These are phyloP conservation scores for Sebastes nivosus DNA, from an alignment of 2,797 vertebrate species.

Conservation along the genomic window DNA sequence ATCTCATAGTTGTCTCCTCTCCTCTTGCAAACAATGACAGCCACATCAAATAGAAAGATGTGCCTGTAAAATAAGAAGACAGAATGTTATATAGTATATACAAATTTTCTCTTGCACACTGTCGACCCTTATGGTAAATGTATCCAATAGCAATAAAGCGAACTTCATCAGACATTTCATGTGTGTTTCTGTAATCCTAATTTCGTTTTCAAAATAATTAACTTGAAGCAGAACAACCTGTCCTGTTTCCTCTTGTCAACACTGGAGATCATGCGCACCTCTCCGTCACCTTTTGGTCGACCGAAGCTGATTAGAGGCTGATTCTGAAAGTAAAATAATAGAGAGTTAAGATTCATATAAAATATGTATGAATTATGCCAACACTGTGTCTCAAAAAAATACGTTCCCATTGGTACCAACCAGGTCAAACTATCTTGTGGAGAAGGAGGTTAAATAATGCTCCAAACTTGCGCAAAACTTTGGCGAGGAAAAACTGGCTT, in stretches of 20 bases:
- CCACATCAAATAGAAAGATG: constrained; percentile 94
- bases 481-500: too few relatives aligned
- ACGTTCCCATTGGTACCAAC: too few relatives aligned
- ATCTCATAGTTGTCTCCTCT: constrained; percentile 96
- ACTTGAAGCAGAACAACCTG: constrained; percentile 82
- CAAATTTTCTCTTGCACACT: background rate
- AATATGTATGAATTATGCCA: background rate
- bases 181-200: background rate
- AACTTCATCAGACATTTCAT: background rate
- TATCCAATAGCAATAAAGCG: background rate
- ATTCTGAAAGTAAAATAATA: constrained; percentile 79
- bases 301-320: constrained; percentile 88
- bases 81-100: background rate
- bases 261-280: constrained; percentile 87
- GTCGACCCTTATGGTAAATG: background rate
- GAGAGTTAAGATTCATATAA: background rate
- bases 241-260: constrained; percentile 92
- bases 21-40: constrained; percentile 92
- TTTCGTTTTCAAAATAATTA: background rate
- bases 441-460: rapidly evolving
- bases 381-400: too few relatives aligned
- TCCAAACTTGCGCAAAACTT: too few relatives aligned
- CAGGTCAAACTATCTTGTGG: rapidly evolving
- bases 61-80: constrained; percentile 79
- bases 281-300: constrained; percentile 92